Conservation (phyloP, 1,140 invertebrate species). For the Wiebesia pumilae region DNA sequence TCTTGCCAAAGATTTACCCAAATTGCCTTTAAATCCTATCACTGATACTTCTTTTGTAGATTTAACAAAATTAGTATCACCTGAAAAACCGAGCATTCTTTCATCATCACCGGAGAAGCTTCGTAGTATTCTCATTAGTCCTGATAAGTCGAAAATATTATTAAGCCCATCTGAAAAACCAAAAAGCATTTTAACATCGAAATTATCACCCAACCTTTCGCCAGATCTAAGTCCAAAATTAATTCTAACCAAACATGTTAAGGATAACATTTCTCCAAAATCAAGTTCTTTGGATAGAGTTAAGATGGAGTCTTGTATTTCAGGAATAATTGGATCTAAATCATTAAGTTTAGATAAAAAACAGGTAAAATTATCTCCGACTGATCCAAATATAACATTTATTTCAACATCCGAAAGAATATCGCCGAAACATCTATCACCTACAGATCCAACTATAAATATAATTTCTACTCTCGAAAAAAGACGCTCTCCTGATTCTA, state of each 20-base stretch:
- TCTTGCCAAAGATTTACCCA: constrained; percentile 65
- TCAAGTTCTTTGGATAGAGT: constrained; percentile 65
- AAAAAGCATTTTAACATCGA: constrained; percentile 64
- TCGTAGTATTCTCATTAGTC: constrained; percentile 64
- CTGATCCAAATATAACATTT: constrained; percentile 66
- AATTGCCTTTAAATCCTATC: constrained; percentile 70
- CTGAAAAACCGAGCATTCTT: constrained; percentile 55
- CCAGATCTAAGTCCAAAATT: constrained; percentile 57
- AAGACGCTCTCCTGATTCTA: constrained; percentile 62
- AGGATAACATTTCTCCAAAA: constrained; percentile 58
- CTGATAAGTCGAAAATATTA: constrained; percentile 67
- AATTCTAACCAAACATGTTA: constrained; percentile 53
- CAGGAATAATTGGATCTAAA: constrained; percentile 57
- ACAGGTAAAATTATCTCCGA: constrained; percentile 62
- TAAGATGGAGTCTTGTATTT: constrained; percentile 58
- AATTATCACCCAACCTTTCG: constrained; percentile 64
- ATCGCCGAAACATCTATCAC: constrained; percentile 57
- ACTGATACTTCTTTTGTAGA: constrained; percentile 75
- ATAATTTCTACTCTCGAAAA: constrained; percentile 70
- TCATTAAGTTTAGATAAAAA: constrained; percentile 68
- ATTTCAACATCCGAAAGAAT: constrained; percentile 63
- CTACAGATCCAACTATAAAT: constrained; percentile 66
- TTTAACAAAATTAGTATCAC: constrained; percentile 66
- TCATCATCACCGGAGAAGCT: constrained; percentile 62
- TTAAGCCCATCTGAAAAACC: constrained; percentile 65